Base-by-base conservation (phyloP, 2,888 invertebrate species). In the Morpho achilles region DNA sequence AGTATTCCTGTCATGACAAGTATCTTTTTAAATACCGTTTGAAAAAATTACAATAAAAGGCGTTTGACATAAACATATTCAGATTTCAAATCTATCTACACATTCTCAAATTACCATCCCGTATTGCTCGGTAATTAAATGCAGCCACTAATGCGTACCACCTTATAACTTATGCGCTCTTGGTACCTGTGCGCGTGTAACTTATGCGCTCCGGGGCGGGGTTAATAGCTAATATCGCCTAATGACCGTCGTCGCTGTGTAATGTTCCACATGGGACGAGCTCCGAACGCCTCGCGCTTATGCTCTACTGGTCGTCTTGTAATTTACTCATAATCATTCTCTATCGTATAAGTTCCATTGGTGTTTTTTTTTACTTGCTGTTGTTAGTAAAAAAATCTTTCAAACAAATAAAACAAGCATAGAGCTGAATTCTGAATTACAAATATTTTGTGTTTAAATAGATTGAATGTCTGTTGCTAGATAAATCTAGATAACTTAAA, bases 191-290 rank as follows among this genome's bases (percentile, higher is more conserved):
- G 53, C 50, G 47, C 74, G 79, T 16, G 16, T 83, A 83, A 85
- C 80, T 84, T 86, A 87, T 73, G 72, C 72, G 69, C 69, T 66
- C 69, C 70, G 75, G 79, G 83, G 82, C 77, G 79, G 82, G 81
- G 87, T 80, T 89, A 89, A 90, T 89, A 89, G 91, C 87, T 91
- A 89, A 90, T 91, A 91, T 86, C 84, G 86, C 79, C 86, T 91
- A 91, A 91, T 91, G 91, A 89, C 89, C 87, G 82, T 80, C 85
- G 83, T 87, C 85, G 87, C 81, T 79, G 72, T 79, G 81, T 86
- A 87, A 87, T 86, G 86, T 77, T 79, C 82, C 87, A 76, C 87
- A 75, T 80, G 88, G 86, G 73, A 76, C 67, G 70, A 68, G 60
- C 69, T 75, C 77, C 75, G 73, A 70, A 72, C 75, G 70, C 74